Conservation (phyloP, 2,888 invertebrate species). For the Cephus nigrinus region DNA sequence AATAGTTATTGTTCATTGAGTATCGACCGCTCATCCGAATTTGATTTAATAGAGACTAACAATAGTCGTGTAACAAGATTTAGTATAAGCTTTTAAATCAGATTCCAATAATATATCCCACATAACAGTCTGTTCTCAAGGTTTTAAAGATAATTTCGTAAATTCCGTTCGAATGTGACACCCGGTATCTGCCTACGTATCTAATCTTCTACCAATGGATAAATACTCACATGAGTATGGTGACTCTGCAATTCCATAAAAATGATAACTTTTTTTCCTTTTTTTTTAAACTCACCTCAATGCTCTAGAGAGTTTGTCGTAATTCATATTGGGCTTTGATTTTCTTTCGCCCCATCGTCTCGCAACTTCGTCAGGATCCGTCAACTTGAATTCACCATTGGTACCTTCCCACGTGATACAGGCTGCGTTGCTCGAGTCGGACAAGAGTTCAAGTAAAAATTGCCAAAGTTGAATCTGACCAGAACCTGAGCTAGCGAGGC, state of each 20-base stretch:
- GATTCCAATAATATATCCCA: neutral
- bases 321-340: constrained; percentile 99
- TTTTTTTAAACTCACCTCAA: constrained; percentile 76
- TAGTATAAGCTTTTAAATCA: neutral
- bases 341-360: constrained; percentile 99
- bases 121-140: neutral
- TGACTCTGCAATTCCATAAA: neutral
- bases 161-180: neutral
- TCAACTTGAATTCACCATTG: constrained; percentile 98
- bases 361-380: constrained; percentile 98
- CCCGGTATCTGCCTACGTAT: neutral
- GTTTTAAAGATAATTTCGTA: neutral
- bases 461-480: constrained; percentile 99
- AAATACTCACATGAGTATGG: neutral
- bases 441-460: constrained; percentile 94
- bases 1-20: neutral
- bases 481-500: constrained; percentile 94
- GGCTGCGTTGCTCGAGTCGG: constrained; percentile 94
- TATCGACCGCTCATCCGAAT: neutral
- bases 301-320: constrained; percentile 97
- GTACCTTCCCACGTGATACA: constrained; percentile 99
- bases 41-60: neutral
- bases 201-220: neutral
- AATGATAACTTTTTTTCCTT: neutral
- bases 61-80: neutral